Evolutionary conservation across 2,797 vertebrate genomes (phyloP).

Genomic region (Sebastes hopkinsi): DNA sequence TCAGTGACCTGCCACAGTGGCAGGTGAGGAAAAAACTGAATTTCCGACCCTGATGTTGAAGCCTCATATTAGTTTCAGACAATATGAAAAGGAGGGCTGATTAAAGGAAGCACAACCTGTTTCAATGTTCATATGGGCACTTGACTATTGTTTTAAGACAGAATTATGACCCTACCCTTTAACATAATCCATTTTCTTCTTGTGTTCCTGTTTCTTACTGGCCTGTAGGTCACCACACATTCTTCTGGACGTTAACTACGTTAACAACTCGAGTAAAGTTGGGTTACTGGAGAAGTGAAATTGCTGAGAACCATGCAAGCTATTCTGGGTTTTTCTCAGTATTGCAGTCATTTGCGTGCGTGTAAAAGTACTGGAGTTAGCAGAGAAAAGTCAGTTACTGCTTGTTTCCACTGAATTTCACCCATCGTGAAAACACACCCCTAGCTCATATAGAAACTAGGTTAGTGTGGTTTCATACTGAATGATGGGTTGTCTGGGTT

Average conservation of each 20-base stretch:
- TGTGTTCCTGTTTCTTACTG: not conserved
- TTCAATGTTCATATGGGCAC: not conserved
- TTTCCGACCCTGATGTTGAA: not conserved
- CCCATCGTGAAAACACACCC: not conserved
- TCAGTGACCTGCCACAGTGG: too few species aligned
- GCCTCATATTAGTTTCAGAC: not conserved
- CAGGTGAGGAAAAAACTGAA: too few species aligned
- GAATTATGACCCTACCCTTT: not conserved
- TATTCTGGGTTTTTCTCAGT: constrained; percentile 45
- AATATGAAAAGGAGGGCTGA: not conserved
- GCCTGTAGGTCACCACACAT: not conserved
- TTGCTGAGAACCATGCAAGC: constrained; percentile 33
- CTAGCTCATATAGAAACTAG: constrained; percentile 56
- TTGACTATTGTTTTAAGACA: not conserved
- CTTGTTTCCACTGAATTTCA: constrained; percentile 52
- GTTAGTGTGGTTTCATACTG: constrained; percentile 41
- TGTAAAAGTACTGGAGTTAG: constrained; percentile 1
- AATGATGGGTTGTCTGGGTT: constrained; percentile 4
- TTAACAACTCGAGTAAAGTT: not conserved
- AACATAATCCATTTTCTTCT: not conserved
- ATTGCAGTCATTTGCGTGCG: constrained; percentile 16
- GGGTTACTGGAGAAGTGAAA: constrained; percentile 39
- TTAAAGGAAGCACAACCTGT: not conserved
- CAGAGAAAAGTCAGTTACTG: constrained; percentile 22
- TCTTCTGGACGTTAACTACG: not conserved